A percentile compares a stretch with the other conserved stretches of the same genome.
These are phyloP conservation scores for Lysandra bellargus DNA, from an alignment of 2,888 invertebrate genomes.

Conservation along the genomic window DNA sequence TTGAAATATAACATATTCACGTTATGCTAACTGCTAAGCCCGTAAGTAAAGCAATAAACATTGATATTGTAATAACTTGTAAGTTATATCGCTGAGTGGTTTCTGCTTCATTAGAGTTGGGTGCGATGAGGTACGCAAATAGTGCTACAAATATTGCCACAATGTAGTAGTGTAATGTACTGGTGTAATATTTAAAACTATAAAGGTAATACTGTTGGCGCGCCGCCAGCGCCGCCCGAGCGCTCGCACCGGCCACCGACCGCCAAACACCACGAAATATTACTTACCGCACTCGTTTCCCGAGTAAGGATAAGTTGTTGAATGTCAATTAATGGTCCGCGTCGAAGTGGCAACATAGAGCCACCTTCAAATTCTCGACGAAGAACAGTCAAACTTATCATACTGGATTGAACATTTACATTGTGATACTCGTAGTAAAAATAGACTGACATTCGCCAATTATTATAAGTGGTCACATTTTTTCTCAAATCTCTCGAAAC, in stretches of 20 bases:
- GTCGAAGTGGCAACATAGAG: not conserved
- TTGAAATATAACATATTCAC: not conserved
- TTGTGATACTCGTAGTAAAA: no score
- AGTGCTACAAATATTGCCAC: not conserved
- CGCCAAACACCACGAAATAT: conserved; percentile 3
- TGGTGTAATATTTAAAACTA: conserved; percentile 11
- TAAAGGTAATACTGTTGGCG: conserved; percentile 14
- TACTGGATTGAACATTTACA: no score
- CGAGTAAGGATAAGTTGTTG: not conserved
- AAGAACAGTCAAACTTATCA: no score
- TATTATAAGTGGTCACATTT: no score
- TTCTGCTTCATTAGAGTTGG: not conserved
- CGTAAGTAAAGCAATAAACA: not conserved
- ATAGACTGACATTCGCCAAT: no score
- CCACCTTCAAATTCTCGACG: not conserved
- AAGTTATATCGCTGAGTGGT: not conserved
- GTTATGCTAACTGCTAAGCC: not conserved
- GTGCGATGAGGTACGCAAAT: not conserved
- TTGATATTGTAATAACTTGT: not conserved
- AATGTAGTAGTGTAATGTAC: not conserved
- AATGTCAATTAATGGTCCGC: not conserved
- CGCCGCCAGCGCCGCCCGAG: not conserved
- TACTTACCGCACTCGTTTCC: not conserved
- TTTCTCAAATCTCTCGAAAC: no score
- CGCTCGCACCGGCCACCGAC: not conserved